Conservation (phyloP, 2,888 invertebrate species). For the Lycocerus yunnanus region DNA sequence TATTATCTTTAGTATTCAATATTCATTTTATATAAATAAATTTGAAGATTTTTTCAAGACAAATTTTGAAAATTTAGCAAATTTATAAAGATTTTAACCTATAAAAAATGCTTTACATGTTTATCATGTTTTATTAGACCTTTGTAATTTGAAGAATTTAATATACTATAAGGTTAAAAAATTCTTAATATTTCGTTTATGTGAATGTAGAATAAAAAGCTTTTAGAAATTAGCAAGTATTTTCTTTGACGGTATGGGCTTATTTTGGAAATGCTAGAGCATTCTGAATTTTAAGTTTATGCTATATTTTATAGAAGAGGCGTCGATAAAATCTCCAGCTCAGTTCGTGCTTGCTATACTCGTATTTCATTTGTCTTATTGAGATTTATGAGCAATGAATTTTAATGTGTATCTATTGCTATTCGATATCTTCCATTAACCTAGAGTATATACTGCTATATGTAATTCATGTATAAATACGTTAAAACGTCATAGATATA, state of each 20-base stretch:
- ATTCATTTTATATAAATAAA: no score
- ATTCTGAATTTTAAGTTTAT: slow-evolving; percentile 15
- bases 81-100: neutral
- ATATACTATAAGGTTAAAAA: neutral
- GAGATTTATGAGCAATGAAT: slow-evolving; percentile 39
- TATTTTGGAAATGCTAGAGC: slow-evolving; percentile 3
- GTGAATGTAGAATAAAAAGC: neutral
- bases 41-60: neutral
- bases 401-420: slow-evolving; percentile 37
- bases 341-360: slow-evolving; percentile 28
- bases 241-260: neutral
- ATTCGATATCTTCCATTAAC: slow-evolving; percentile 31
- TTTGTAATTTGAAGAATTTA: neutral
- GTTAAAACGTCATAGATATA: slow-evolving; percentile 15
- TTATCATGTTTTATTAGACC: neutral
- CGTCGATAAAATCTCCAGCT: slow-evolving; percentile 27
- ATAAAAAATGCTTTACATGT: neutral
- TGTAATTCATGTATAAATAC: slow-evolving; percentile 25
- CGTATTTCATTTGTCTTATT: slow-evolving; percentile 38
- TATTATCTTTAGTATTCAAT: neutral
- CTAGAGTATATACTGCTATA: slow-evolving; percentile 27
- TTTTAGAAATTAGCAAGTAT: neutral
- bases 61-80: neutral
- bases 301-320: slow-evolving; percentile 21
- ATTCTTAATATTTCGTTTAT: neutral